Evolutionary conservation across 2,113 vertebrate genomes (phyloP).

Genomic region (Oreotragus oreotragus): DNA sequence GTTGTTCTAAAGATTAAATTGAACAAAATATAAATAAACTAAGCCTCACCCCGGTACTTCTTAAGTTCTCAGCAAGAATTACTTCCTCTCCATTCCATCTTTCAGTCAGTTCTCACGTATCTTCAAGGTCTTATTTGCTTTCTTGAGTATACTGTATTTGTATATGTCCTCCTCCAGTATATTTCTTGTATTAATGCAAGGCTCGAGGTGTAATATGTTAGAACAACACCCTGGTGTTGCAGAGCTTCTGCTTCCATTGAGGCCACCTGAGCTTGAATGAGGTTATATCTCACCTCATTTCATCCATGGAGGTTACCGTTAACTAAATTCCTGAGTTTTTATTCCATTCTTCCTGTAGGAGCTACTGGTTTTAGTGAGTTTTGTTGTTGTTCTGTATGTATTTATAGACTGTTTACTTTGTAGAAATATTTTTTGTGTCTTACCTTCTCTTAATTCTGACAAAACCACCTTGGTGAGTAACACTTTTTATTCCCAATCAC

Average conservation of each 20-base stretch:
- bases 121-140: background rate
- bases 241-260: background rate
- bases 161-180: background rate
- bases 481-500: background rate
- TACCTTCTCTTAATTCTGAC: background rate
- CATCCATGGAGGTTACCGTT: background rate
- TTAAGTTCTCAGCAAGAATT: background rate
- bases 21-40: background rate
- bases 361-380: background rate
- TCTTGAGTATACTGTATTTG: background rate
- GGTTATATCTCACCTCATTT: background rate
- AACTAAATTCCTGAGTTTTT: background rate
- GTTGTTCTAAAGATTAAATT: background rate
- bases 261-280: background rate
- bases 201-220: background rate
- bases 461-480: background rate
- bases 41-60: rapidly evolving
- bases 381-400: background rate
- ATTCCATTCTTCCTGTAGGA: background rate
- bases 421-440: background rate
- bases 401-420: background rate
- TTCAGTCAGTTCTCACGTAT: background rate
- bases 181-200: background rate
- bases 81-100: background rate
- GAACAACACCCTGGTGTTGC: background rate